Evolutionary conservation across 1,140 invertebrate genomes (phyloP).

Genomic region (Bradysia coprophila): DNA sequence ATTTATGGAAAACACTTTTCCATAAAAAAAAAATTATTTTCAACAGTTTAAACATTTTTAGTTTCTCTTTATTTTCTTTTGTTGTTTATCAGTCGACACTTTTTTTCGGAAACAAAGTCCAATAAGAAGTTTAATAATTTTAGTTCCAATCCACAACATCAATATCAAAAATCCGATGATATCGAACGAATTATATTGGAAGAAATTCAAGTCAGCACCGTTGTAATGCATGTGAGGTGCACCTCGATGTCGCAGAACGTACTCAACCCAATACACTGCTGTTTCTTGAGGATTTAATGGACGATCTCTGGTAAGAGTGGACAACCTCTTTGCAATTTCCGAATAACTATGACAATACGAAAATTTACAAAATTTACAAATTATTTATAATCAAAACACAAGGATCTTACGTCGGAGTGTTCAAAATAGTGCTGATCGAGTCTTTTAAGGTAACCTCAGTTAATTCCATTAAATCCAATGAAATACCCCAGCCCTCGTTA

Average conservation of each 20-base stretch:
- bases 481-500: constrained; percentile 17
- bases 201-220: constrained; percentile 18
- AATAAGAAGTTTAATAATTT: too few species aligned
- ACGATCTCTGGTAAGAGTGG: constrained; percentile 30
- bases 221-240: constrained; percentile 17
- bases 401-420: constrained; percentile 4
- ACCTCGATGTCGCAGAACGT: constrained; percentile 33
- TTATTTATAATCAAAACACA: background rate
- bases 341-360: background rate
- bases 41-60: too few species aligned
- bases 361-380: background rate
- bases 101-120: too few species aligned
- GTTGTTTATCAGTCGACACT: too few species aligned
- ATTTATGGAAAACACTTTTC: too few species aligned
- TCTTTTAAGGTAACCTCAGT: constrained; percentile 12
- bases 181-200: constrained; percentile 29
- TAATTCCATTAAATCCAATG: constrained; percentile 15
- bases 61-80: too few species aligned
- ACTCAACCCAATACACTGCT: constrained; percentile 40
- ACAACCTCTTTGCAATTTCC: constrained; percentile 10
- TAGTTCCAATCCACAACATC: too few species aligned
- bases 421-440: constrained; percentile 13
- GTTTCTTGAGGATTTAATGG: constrained; percentile 30
- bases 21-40: too few species aligned
- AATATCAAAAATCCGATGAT: constrained; percentile 12